These are phyloP conservation scores for Sinosuthora webbiana DNA, from an alignment of 2,113 vertebrate species.

Conservation along the genomic window DNA sequence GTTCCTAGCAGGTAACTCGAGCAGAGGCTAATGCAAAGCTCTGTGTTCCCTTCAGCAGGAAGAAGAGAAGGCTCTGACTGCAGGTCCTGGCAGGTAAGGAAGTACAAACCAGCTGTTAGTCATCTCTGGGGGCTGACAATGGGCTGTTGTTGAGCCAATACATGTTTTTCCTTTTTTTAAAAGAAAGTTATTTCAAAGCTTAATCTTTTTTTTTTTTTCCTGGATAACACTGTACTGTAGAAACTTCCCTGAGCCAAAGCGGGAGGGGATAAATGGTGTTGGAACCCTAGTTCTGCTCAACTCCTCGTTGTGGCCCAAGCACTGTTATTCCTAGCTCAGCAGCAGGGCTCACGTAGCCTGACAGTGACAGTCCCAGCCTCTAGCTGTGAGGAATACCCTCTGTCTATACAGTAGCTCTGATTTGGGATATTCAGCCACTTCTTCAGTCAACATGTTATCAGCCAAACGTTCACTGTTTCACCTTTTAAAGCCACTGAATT, in stretches of 20 bases:
- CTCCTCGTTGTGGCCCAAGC: not conserved
- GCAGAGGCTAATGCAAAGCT: not conserved
- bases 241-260: not conserved
- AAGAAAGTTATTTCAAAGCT: not conserved
- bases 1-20: not conserved
- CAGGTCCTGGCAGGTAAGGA: conserved; percentile 5
- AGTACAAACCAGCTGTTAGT: not conserved
- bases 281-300: not conserved
- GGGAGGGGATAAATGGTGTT: not conserved
- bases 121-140: not conserved
- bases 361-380: not conserved
- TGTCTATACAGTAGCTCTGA: not conserved
- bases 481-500: not conserved
- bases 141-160: not conserved
- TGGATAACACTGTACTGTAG: not conserved
- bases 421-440: not conserved
- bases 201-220: not conserved
- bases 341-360: not conserved
- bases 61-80: not conserved
- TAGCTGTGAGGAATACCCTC: not conserved
- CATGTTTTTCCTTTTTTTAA: not conserved
- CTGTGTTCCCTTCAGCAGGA: not conserved
- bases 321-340: not conserved
- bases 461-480: not conserved
- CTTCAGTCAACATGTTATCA: not conserved